These are phyloP conservation scores for Fragariocoptes setiger DNA, from an alignment of 1,140 invertebrate genomes.

Conservation along the genomic window DNA sequence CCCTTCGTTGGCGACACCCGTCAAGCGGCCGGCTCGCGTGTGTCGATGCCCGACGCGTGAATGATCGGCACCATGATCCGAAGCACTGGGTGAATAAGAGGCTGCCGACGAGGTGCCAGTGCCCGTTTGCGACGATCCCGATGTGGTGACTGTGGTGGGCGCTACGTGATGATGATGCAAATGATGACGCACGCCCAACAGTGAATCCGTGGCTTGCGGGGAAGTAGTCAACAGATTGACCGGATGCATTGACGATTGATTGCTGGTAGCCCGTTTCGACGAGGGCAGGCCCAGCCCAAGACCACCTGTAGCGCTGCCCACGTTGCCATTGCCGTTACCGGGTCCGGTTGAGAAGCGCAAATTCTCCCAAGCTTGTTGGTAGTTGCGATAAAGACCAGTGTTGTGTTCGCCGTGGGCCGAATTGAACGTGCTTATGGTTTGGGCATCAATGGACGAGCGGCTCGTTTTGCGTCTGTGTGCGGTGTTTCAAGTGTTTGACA, in stretches of 20 bases:
- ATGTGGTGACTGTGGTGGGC: neutral
- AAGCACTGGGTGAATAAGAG: constrained; percentile 30
- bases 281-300: too few species aligned
- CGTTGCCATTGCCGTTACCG: too few species aligned
- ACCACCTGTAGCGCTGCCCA: too few species aligned
- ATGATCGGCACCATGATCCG: constrained; percentile 32
- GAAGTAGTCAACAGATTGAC: too few species aligned
- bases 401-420: constrained; percentile 34
- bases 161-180: too few species aligned
- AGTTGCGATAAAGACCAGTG: constrained; percentile 46
- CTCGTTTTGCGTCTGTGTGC: constrained; percentile 14
- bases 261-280: too few species aligned
- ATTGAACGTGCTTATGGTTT: constrained; percentile 15
- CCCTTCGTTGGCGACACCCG: constrained; percentile 20
- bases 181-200: too few species aligned
- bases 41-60: neutral
- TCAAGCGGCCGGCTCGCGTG: constrained; percentile 9
- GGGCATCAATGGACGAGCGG: constrained; percentile 14
- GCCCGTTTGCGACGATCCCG: constrained; percentile 1
- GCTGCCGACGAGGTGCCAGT: neutral
- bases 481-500: too few species aligned
- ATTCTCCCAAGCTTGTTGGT: constrained; percentile 66
- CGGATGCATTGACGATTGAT: too few species aligned
- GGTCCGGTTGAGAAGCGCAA: constrained; percentile 18
- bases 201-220: too few species aligned